phyloP scores from a whole-genome alignment of 2,113 vertebrate genomes.

The Mobula hypostoma region DNA sequence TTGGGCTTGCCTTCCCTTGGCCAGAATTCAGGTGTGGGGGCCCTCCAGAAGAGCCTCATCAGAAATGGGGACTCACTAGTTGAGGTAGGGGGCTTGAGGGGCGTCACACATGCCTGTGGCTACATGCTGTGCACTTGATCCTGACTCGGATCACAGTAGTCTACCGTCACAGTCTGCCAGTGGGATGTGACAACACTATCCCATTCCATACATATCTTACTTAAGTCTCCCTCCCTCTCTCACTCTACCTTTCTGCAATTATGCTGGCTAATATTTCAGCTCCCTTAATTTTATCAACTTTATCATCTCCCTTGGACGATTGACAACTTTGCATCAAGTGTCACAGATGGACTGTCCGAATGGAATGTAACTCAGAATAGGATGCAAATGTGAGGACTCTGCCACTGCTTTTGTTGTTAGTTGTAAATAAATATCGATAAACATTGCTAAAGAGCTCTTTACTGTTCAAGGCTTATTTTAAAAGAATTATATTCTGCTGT shows the following conservation, averaged over 20 bases:
- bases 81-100: constrained; percentile 38
- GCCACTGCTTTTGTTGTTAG: not conserved
- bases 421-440: not conserved
- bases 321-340: no score
- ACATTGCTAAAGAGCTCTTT: not conserved
- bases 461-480: not conserved
- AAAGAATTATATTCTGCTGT: not conserved
- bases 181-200: not conserved
- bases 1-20: constrained; percentile 56
- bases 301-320: not conserved
- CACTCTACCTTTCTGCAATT: not conserved
- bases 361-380: not conserved
- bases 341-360: not conserved
- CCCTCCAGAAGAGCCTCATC: constrained; percentile 63
- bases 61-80: constrained; percentile 77
- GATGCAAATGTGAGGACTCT: not conserved
- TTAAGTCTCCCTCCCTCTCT: not conserved
- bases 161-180: not conserved
- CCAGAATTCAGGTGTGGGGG: constrained; percentile 62
- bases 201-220: no score
- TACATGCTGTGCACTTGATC: constrained; percentile 68
- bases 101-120: constrained; percentile 73
- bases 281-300: not conserved
- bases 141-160: constrained; percentile 52
- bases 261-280: not conserved